Evolutionary conservation across 2,113 vertebrate species (phyloP), one percentile per base, ranked within the genome.

Genomic region (Rousettus leschenaultii): DNA sequence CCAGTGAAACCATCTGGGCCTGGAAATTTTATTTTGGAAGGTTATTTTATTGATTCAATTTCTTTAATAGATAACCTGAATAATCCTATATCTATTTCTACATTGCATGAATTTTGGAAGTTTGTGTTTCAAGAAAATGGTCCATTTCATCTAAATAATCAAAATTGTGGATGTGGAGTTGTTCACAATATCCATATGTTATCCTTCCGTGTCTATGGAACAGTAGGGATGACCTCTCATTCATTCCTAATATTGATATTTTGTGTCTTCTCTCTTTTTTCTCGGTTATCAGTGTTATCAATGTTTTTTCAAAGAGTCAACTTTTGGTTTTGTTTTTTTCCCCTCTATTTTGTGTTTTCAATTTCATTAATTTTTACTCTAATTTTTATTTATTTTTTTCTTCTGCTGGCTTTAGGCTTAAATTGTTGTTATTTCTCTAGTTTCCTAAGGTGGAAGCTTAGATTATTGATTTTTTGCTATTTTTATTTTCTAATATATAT

Each of bases 351-450:
- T 28, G 13, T 71, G 6, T 66, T 53, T 86, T 91, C 10, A 55
- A 18, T 83, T 88, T 71, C 33, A 85, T 84, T 78, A 45, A 84
- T 84, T 40, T 84, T 24, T 89, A 38, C 9, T 86, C 12, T 75
- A 28, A 89, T 82, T 82, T 95, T 89, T 86, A 78, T 92, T 83
- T 86, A 78, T 92, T 83, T 0, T 65, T 73, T 78, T 75, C 15
- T 80, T 93, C 68, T 75, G 45, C 43, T 89, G 71, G 30, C 43
- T 70, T 12, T 48, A 93, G 35, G 70, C 26, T 77, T 91, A 71
- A 83, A 75, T 82, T 91, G 24, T 9, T 90, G 12, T 95, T 83
- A 82, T 87, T 71, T 83, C 43, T 93, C n/a, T 30, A 63, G 43
- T 48, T 93, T 91, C 74, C 68, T 83, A 77, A 61, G 26, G 35